These are phyloP conservation scores for Ornithorhynchus anatinus DNA, from an alignment of 2,113 vertebrate genomes.

Conservation along the genomic window DNA sequence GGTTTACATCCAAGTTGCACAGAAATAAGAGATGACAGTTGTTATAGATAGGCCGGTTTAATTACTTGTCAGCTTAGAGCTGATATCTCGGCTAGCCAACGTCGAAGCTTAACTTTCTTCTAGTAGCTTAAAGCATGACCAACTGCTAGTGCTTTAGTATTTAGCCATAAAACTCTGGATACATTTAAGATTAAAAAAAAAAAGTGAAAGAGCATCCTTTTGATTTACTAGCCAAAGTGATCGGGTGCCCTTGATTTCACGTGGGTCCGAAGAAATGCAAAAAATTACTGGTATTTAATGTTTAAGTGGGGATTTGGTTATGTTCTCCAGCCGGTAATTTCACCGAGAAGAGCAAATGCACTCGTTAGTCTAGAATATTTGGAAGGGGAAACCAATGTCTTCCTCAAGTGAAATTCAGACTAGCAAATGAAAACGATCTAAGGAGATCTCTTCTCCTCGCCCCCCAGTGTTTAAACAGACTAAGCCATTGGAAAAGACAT, in stretches of 20 bases:
- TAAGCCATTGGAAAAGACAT: not conserved
- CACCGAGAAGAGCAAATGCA: not conserved
- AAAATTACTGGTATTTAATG: not conserved
- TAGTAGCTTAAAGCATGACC: slow-evolving; percentile 94
- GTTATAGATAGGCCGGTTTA: slow-evolving; percentile 96
- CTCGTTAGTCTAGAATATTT: not conserved
- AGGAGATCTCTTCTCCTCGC: not conserved
- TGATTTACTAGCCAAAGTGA: slow-evolving; percentile 68
- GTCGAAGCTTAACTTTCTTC: slow-evolving; percentile 92
- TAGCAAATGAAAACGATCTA: not conserved
- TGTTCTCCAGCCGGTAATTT: slow-evolving; percentile 23
- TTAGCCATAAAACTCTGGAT: slow-evolving; percentile 84
- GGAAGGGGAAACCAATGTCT: not conserved
- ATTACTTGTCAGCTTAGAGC: slow-evolving; percentile 98
- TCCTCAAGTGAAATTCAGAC: not conserved
- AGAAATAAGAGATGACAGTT: slow-evolving; percentile 98
- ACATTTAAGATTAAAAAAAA: slow-evolving; percentile 88
- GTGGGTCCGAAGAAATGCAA: not conserved
- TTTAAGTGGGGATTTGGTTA: not conserved
- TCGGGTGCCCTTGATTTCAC: not conserved
- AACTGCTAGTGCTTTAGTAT: slow-evolving; percentile 88
- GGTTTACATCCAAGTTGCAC: slow-evolving; percentile 90
- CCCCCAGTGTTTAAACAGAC: not conserved
- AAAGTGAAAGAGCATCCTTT: slow-evolving; percentile 73
- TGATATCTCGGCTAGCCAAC: slow-evolving; percentile 91